Conservation (phyloP, 2,113 vertebrate genomes). For the Entosphenus tridentatus region DNA sequence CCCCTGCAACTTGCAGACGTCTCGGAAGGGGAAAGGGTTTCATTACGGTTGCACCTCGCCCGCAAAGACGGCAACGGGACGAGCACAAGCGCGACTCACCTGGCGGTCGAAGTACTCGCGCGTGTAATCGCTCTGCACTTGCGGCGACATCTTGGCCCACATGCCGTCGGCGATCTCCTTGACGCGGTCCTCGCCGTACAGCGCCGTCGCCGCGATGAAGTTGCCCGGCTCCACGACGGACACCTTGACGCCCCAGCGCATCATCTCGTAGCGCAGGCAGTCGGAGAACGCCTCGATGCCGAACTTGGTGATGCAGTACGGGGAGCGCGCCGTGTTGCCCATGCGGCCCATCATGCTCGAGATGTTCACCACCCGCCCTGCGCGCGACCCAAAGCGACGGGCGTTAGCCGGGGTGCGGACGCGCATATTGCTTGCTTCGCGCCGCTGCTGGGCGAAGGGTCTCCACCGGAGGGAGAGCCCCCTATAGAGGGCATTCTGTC, state of each 20-base stretch:
- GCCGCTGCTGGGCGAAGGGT: no score
- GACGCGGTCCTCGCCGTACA: slow-evolving; percentile 25
- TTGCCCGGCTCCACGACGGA: slow-evolving; percentile 42
- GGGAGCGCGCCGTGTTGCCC: slow-evolving; percentile 29
- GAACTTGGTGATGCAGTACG: slow-evolving; percentile 51
- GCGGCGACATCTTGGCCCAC: slow-evolving; percentile 25
- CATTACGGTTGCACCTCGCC: no score
- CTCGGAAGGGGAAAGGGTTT: no score
- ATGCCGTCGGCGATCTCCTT: slow-evolving; percentile 26
- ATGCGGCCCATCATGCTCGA: slow-evolving; percentile 43
- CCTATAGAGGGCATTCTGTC: no score
- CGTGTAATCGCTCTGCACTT: slow-evolving; percentile 35
- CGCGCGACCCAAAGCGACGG: no score
- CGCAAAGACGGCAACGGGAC: no score
- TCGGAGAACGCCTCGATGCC: slow-evolving; percentile 49
- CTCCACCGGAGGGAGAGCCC: no score
- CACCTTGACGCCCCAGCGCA: slow-evolving; percentile 42
- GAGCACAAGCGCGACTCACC: no score
- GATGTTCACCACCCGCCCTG: slow-evolving; percentile 52
- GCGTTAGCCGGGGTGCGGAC: no score
- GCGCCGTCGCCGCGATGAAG: slow-evolving; percentile 39
- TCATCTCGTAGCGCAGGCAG: slow-evolving; percentile 61
- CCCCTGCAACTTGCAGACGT: no score
- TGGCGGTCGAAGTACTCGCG: slow-evolving; percentile 25
- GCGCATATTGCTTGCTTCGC: no score